Conservation (phyloP, 53 echinoderm and acorn worm genomes). For the Temnopleurus reevesii region DNA sequence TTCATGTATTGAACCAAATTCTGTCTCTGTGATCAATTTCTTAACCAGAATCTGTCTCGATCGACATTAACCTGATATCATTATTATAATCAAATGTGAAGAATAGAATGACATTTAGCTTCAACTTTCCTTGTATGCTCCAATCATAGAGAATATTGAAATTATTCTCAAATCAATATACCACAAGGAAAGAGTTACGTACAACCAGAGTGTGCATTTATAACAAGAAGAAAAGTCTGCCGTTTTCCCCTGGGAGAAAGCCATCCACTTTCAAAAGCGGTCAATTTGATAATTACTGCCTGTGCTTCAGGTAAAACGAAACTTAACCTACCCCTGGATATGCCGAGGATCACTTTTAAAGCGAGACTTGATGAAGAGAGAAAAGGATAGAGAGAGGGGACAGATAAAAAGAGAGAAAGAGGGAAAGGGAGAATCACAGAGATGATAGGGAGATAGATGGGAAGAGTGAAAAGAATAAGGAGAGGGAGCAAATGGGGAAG, state of each 20-base stretch:
- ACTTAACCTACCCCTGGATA: not conserved
- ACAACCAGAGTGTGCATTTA: too few relatives aligned
- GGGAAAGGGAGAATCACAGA: not conserved
- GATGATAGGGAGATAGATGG: not conserved
- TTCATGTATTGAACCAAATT: too few relatives aligned
- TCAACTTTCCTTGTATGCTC: too few relatives aligned
- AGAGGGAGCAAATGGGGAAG: not conserved
- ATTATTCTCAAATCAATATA: too few relatives aligned
- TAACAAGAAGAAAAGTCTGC: too few relatives aligned
- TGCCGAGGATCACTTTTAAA: not conserved
- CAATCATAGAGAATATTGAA: too few relatives aligned
- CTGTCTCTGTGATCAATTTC: too few relatives aligned
- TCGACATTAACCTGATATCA: too few relatives aligned
- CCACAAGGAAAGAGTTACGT: too few relatives aligned
- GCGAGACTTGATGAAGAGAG: not conserved
- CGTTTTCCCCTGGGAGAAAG: not conserved
- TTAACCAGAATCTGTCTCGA: too few relatives aligned
- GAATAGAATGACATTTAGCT: too few relatives aligned
- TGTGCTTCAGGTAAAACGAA: not conserved
- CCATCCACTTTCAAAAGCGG: slow-evolving; percentile 32
- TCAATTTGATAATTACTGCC: slow-evolving; percentile 40
- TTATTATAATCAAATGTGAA: too few relatives aligned
- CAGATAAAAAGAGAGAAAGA: not conserved
- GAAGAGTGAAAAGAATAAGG: not conserved
- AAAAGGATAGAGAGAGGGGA: not conserved